A percentile compares a stretch with the other conserved stretches of the same genome.
These are phyloP conservation scores for Phrynosoma blainvillii DNA, from an alignment of 2,113 vertebrate species.

Conservation along the genomic window DNA sequence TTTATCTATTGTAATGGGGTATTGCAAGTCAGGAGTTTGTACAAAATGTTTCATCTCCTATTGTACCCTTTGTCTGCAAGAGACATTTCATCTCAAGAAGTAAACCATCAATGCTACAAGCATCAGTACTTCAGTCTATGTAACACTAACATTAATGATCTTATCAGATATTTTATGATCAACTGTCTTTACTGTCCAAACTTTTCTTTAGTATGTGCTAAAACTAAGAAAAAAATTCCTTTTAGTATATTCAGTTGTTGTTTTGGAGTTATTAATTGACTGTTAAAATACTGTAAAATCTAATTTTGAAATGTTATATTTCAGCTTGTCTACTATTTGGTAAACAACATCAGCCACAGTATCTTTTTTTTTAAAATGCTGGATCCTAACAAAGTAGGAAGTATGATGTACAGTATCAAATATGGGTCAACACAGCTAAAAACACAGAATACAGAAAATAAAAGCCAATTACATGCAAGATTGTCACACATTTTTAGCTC, in stretches of 20 bases:
- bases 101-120: neutral
- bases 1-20: neutral
- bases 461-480: neutral
- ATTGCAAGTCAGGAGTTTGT: neutral
- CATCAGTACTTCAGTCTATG: neutral
- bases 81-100: neutral
- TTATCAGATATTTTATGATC: neutral
- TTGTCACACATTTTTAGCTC: neutral
- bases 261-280: neutral
- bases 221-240: constrained; percentile 5
- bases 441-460: neutral
- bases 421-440: neutral
- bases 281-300: neutral
- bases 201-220: neutral
- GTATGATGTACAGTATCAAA: neutral
- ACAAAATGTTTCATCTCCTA: neutral
- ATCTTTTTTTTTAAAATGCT: neutral
- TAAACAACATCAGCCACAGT: neutral
- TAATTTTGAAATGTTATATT: neutral
- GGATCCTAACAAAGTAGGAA: neutral
- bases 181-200: neutral
- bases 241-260: neutral
- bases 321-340: neutral
- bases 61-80: constrained; percentile 7
- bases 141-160: neutral